Percentiles rank a stretch among this genome's conserved stretches.
Evolutionary conservation across 2,113 vertebrate species (phyloP).

Genomic region (Silurus meridionalis): DNA sequence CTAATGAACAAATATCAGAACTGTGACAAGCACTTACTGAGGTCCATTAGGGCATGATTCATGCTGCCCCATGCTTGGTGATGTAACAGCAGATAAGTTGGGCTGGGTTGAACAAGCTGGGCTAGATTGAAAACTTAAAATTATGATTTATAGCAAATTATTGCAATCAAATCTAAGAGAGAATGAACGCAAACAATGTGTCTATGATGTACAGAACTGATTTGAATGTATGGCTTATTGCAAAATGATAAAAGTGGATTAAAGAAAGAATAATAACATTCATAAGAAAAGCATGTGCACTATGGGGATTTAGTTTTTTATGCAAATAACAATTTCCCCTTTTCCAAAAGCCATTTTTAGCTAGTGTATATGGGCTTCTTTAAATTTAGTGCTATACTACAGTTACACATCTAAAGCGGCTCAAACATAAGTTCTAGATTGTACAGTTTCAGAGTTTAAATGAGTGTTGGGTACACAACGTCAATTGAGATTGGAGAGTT

Average conservation of each 20-base stretch:
- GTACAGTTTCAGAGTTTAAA: too few species aligned
- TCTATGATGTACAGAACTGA: background rate
- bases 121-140: background rate
- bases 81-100: background rate
- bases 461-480: too few species aligned
- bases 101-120: background rate
- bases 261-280: background rate
- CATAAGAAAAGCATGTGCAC: background rate
- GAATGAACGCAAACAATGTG: background rate
- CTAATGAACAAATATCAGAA: background rate
- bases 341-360: background rate
- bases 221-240: background rate
- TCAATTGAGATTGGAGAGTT: too few species aligned
- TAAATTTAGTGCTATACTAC: background rate
- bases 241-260: background rate
- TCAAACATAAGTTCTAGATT: background rate
- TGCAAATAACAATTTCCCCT: background rate
- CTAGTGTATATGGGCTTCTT: background rate
- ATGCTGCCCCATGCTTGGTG: background rate
- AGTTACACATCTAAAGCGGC: background rate
- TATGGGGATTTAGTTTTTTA: background rate
- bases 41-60: background rate
- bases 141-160: background rate
- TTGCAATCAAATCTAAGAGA: background rate
- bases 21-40: background rate